These are phyloP conservation scores for Parelbella ahira DNA, from an alignment of 2,888 invertebrate species.

Conservation along the genomic window DNA sequence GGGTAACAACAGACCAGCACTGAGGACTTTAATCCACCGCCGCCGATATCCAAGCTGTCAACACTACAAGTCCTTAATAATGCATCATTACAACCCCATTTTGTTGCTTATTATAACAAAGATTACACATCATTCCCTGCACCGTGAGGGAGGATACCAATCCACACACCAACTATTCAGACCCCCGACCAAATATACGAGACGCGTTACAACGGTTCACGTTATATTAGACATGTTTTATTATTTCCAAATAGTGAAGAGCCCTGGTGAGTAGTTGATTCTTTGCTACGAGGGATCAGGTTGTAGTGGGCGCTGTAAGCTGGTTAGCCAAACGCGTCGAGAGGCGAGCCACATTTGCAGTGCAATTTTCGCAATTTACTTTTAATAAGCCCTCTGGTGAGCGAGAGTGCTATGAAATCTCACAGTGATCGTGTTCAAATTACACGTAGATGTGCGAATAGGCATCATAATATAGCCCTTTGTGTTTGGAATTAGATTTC, in stretches of 20 bases:
- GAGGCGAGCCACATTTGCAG: slow-evolving; percentile 71
- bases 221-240: slow-evolving; percentile 34
- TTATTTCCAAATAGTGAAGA: slow-evolving; percentile 37
- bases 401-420: slow-evolving; percentile 61
- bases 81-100: slow-evolving; percentile 67
- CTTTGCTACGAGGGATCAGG: slow-evolving; percentile 36
- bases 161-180: slow-evolving; percentile 31
- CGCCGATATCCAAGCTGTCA: slow-evolving; percentile 56
- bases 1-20: slow-evolving; percentile 28
- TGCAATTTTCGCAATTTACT: slow-evolving; percentile 78
- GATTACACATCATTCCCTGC: slow-evolving; percentile 63
- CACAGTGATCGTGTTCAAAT: slow-evolving; percentile 40
- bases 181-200: slow-evolving; percentile 29
- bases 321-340: slow-evolving; percentile 58
- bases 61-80: slow-evolving; percentile 57
- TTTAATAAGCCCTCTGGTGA: slow-evolving; percentile 71
- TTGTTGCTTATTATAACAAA: slow-evolving; percentile 58
- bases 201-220: slow-evolving; percentile 37
- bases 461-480: slow-evolving; percentile 28
- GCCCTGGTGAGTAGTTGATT: slow-evolving; percentile 28
- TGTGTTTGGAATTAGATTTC: slow-evolving; percentile 17
- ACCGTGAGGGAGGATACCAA: slow-evolving; percentile 46
- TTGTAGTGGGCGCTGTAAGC: slow-evolving; percentile 47
- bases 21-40: slow-evolving; percentile 41
- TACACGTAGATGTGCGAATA: slow-evolving; percentile 35